Evolutionary conservation across 2,797 vertebrate species (phyloP).

Genomic region (Poecilia picta): DNA sequence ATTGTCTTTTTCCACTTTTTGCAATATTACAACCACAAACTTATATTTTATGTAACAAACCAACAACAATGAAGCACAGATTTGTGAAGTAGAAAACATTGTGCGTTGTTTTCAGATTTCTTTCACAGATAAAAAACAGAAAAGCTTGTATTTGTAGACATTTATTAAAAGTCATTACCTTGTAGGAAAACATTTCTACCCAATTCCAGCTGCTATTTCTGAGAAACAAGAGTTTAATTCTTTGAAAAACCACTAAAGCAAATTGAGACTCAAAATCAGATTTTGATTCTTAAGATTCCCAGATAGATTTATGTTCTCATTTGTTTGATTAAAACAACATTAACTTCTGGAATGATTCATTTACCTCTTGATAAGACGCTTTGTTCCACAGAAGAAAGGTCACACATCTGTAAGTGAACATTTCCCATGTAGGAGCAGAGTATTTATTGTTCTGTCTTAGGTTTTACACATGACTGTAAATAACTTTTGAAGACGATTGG

Average conservation of each 20-base stretch:
- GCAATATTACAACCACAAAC: neutral
- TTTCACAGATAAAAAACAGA: neutral
- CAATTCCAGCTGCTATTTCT: neutral
- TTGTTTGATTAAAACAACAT: neutral
- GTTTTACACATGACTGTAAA: neutral
- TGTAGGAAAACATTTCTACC: neutral
- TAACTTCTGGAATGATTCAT: neutral
- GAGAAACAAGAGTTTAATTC: neutral
- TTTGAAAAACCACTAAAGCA: neutral
- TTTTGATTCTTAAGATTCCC: neutral
- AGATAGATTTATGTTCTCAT: neutral
- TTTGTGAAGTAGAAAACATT: neutral
- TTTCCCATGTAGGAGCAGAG: neutral
- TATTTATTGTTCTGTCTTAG: neutral
- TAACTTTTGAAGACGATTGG: neutral
- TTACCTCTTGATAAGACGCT: neutral
- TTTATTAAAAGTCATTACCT: neutral
- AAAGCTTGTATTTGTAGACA: neutral
- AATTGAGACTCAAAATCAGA: neutral
- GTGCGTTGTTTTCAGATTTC: neutral
- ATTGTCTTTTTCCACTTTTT: neutral
- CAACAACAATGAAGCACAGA: neutral
- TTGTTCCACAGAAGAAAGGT: neutral
- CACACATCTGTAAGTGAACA: neutral
- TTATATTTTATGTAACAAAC: neutral